These are phyloP conservation scores for Chrysotoxum bicinctum DNA, from an alignment of 2,888 invertebrate species.

Conservation along the genomic window DNA sequence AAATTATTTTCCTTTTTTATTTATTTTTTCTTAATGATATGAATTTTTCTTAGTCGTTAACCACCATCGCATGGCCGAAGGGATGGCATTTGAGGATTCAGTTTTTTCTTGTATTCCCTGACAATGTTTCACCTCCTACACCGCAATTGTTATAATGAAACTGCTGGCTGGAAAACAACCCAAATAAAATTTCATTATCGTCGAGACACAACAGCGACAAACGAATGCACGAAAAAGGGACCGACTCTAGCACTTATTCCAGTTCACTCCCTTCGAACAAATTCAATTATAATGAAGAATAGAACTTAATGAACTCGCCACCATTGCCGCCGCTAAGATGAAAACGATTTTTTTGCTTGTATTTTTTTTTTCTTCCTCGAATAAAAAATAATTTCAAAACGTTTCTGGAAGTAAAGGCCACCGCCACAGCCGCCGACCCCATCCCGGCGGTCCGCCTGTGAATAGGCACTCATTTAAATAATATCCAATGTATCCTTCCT, in stretches of 20 bases:
- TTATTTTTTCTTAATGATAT: slow-evolving; percentile 2
- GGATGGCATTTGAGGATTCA: slow-evolving; percentile 4
- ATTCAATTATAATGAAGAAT: slow-evolving; percentile 73
- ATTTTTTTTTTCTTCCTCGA: slow-evolving; percentile 31
- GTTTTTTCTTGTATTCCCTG: slow-evolving; percentile 19
- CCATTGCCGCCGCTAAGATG: slow-evolving; percentile 68
- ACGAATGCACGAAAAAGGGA: slow-evolving; percentile 61
- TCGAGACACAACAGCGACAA: slow-evolving; percentile 67
- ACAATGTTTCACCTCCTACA: slow-evolving; percentile 40
- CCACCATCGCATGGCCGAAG: slow-evolving; percentile 21
- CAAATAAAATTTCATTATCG: slow-evolving; percentile 72
- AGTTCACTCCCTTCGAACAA: slow-evolving; percentile 73
- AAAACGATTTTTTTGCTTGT: slow-evolving; percentile 50
- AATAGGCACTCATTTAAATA: slow-evolving; percentile 71
- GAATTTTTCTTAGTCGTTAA: slow-evolving; percentile 41
- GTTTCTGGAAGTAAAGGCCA: slow-evolving; percentile 45
- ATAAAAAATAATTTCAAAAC: slow-evolving; percentile 65
- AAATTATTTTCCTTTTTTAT: too few species aligned
- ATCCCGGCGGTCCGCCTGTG: slow-evolving; percentile 19
- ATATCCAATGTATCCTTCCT: slow-evolving; percentile 65
- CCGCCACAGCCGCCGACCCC: slow-evolving; percentile 16
- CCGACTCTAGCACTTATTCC: slow-evolving; percentile 64
- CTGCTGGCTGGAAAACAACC: slow-evolving; percentile 69
- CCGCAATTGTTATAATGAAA: slow-evolving; percentile 70
- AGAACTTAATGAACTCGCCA: slow-evolving; percentile 73